Percentiles rank a stretch among this genome's conserved stretches.
Evolutionary conservation across 2,113 vertebrate species (phyloP).

Genomic region (Hoplias malabaricus): DNA sequence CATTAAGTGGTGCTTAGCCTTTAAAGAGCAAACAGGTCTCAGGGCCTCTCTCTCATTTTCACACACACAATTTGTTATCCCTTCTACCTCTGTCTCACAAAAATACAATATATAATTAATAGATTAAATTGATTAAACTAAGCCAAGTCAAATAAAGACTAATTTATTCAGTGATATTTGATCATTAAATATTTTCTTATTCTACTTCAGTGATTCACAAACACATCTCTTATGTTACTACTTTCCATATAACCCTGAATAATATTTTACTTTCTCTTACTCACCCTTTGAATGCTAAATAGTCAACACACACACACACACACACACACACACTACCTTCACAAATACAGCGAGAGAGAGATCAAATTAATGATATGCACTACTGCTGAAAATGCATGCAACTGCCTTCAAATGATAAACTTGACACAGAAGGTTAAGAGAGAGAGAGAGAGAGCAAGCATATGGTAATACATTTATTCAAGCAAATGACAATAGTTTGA

Average conservation of each 20-base stretch:
- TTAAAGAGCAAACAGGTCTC: too few relatives aligned
- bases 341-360: slow-evolving; percentile 1
- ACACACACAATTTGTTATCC: too few relatives aligned
- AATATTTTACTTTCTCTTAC: slow-evolving; percentile 12
- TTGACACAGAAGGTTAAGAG: neutral
- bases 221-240: neutral
- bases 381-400: slow-evolving; percentile 49
- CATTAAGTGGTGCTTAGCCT: too few relatives aligned
- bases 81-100: too few relatives aligned
- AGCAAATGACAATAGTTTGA: too few relatives aligned
- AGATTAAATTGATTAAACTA: too few relatives aligned
- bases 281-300: slow-evolving; percentile 2
- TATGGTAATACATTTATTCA: neutral
- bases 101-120: too few relatives aligned
- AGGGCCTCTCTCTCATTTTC: too few relatives aligned
- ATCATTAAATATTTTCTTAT: too few relatives aligned
- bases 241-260: slow-evolving; percentile 32
- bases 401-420: neutral
- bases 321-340: slow-evolving; percentile 17
- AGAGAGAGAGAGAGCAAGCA: neutral
- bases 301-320: slow-evolving; percentile 20
- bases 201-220: neutral
- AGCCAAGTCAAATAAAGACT: too few relatives aligned
- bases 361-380: slow-evolving; percentile 16
- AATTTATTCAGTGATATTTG: too few relatives aligned